Base-by-base conservation (phyloP, 2,888 invertebrate genomes). In the Drosophila yooni region DNA sequence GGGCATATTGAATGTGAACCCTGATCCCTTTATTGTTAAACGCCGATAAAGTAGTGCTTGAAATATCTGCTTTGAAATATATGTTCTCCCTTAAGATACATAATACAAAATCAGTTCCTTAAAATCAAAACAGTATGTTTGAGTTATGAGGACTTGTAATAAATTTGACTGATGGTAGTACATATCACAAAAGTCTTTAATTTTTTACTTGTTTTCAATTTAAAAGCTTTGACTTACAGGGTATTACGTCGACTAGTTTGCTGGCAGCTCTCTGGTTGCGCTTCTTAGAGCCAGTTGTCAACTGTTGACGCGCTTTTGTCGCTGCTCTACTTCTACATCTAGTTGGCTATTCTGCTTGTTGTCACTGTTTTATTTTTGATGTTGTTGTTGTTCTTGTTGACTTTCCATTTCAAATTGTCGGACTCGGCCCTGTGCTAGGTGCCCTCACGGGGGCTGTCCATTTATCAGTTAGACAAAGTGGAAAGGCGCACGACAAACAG, bases 271-370 rank as follows among this genome's bases (percentile, higher is more conserved):
- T 25, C 46, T 31, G 31, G 36, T 27, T 33, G 27, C 27, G 25
- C 52, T 69, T 59, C 46, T 65, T 57, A 33, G 31, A 74, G 69
- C 65, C 85, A 82, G 85, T 89, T 84, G 85, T 89, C 85, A 88
- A 88, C 88, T 82, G 85, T 89, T 84, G 82, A 77, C 67, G 88
- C 70, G 70, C 64, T 70, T 84, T 81, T 79, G 79, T 89, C 64
- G 77, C 43, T 59, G 75, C 68, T 54, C 79, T 74, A 72, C 74
- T 57, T 60, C 27, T 15, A 6, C 50, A 74, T 65, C 33, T 54
- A 48, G 60, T 40, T 63, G 54, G n/a, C n/a, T 31, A n/a, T 57
- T 29, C 27, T 36, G 38, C 56, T 56, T 29, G n/a, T 71, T 29
- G 25, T 58, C 59, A 51, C 68, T 65, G 70, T 52, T 46, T 8